Evolutionary conservation across 2,888 invertebrate genomes (phyloP), one percentile per base, ranked within the genome.

Genomic region (Eremobia ochroleuca): DNA sequence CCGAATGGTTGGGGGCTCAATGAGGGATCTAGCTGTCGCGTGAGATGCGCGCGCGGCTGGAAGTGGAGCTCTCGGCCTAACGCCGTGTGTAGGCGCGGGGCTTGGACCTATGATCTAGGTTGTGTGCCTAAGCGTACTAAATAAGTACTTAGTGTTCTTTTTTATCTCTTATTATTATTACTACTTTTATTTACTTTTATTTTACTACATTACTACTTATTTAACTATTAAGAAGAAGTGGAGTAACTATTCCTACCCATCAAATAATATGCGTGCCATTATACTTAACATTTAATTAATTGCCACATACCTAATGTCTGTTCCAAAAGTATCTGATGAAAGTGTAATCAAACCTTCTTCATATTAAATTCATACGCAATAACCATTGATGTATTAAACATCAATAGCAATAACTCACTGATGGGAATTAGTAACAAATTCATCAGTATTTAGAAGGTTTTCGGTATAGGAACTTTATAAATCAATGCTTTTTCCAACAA

Each of bases 11-110:
- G 84, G 46, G 92, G 93, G 0, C 87, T 96, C 4, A 87, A 87
- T 4, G 96, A 97, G 85, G 96, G 96, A 6, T 90, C 96, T 0
- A 93, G 90, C 25, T 97, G 97, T 79, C 93, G 94, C 15, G 89
- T 96, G 3, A 91, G 91, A 9, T 97, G 97, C 82, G 90, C 90
- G 0, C 89, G 87, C 18, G 95, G 94, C 18, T 96, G 93, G 92
- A 92, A 91, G 21, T 91, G 92, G 83, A 85, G 82, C 59, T 86
- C 90, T 3, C 92, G 93, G 15, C 84, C 90, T 5, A 82, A 92
- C 5, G 87, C 95, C 3, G 87, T 94, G 3, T 97, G 96, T 78
- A 93, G 94, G 3, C 92, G 92, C 21, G 96, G 96, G 0, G 67
- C 73, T 49, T 97, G 96, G 96, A 95, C 94, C 9, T 90, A 92